Percentiles rank a stretch among this genome's conserved stretches.
Evolutionary conservation across 2,797 vertebrate species (phyloP).

Genomic region (Cynopterus sphinx): DNA sequence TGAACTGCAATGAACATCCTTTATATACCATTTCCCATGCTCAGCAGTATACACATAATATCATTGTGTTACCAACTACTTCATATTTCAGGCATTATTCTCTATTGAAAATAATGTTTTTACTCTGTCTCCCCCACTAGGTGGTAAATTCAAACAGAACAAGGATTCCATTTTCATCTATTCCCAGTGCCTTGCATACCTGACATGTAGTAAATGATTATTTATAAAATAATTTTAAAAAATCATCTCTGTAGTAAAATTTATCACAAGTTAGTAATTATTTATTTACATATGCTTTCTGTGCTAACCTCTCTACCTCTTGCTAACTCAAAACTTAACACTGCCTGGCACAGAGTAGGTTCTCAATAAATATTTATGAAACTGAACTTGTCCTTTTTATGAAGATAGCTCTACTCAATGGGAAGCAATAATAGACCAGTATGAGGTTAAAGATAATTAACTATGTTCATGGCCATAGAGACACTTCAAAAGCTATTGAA

Average conservation of each 20-base stretch:
- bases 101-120: not conserved
- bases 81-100: not conserved
- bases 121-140: not conserved
- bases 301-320: not conserved
- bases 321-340: not conserved
- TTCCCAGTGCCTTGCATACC: not conserved
- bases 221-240: not conserved
- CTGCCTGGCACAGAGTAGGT: not conserved
- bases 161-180: not conserved
- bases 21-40: not conserved
- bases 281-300: not conserved
- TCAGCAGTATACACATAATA: not conserved
- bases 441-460: not conserved
- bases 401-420: not conserved
- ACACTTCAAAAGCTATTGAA: not conserved
- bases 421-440: not conserved
- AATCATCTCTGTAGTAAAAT: not conserved
- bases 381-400: not conserved
- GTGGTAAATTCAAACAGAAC: conserved; percentile 21
- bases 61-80: not conserved
- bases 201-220: not conserved
- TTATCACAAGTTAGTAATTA: not conserved
- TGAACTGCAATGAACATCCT: not conserved
- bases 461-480: not conserved
- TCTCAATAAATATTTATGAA: not conserved